Evolutionary conservation across 2,797 vertebrate genomes (phyloP).

Genomic region (Poecilia wingei): DNA sequence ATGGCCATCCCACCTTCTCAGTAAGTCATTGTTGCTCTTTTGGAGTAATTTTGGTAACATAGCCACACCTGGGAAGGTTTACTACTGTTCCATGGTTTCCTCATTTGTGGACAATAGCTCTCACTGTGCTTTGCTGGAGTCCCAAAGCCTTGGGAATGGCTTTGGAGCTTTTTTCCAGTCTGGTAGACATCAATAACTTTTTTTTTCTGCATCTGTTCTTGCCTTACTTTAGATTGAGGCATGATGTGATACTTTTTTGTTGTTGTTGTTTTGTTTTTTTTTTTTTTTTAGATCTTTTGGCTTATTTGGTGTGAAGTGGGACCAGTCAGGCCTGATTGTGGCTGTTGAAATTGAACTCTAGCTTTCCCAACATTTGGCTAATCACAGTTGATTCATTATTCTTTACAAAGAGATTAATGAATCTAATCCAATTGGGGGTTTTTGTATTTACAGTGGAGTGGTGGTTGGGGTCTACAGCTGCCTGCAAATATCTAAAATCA

Average conservation of each 20-base stretch:
- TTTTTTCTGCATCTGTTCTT: neutral
- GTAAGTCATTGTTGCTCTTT: neutral
- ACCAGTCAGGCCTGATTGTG: neutral
- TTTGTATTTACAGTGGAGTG: neutral
- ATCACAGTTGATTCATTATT: neutral
- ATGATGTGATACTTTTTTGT: neutral
- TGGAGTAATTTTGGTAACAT: neutral
- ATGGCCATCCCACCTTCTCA: neutral
- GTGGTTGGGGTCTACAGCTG: neutral
- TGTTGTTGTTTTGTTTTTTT: too few relatives aligned
- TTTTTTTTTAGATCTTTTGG: neutral
- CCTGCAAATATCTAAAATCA: neutral
- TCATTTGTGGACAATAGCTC: neutral
- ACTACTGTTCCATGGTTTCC: neutral
- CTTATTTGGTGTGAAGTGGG: neutral
- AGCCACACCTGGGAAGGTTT: neutral
- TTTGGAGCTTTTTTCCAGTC: neutral
- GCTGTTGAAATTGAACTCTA: neutral
- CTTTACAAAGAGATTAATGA: neutral
- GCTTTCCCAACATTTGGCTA: neutral
- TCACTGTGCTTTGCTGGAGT: too few relatives aligned
- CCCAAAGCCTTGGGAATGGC: neutral
- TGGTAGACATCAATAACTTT: neutral
- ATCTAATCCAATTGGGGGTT: neutral
- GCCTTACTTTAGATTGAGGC: neutral